Evolutionary conservation across 1,140 invertebrate genomes (phyloP).

Genomic region (Octopus sinensis): DNA sequence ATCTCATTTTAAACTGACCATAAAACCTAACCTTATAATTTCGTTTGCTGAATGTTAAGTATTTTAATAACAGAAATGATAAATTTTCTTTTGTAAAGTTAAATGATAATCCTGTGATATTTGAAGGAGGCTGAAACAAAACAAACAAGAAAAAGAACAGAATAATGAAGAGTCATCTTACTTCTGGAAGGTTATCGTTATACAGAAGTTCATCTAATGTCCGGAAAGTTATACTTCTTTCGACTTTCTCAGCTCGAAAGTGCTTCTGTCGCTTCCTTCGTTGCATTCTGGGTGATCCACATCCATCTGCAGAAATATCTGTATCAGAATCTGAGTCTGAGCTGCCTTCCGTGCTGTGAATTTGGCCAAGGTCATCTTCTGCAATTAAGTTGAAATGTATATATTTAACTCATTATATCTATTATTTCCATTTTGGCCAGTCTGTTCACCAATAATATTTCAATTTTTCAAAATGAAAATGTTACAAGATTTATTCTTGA

Average conservation of each 20-base stretch:
- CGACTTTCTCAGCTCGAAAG: constrained; percentile 49
- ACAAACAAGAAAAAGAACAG: background rate
- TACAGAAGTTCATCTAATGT: constrained; percentile 74
- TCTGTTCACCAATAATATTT: too few relatives aligned
- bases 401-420: too few relatives aligned
- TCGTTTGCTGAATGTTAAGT: too few relatives aligned
- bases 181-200: constrained; percentile 87
- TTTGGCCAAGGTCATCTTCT: constrained; percentile 11
- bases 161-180: constrained; percentile 51
- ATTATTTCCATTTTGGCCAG: too few relatives aligned
- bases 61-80: too few relatives aligned
- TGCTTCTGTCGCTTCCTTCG: constrained; percentile 44
- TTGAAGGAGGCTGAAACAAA: too few relatives aligned
- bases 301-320: constrained; percentile 69
- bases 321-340: constrained; percentile 67
- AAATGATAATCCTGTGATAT: too few relatives aligned
- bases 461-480: too few relatives aligned
- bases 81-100: too few relatives aligned
- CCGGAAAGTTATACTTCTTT: constrained; percentile 49
- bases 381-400: background rate
- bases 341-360: constrained; percentile 18
- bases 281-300: constrained; percentile 61
- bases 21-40: too few relatives aligned
- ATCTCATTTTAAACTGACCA: too few relatives aligned
- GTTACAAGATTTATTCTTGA: too few relatives aligned